Evolutionary conservation across 2,113 vertebrate genomes (phyloP), one percentile per base, ranked within the genome.

Genomic region (Anhinga rufa): DNA sequence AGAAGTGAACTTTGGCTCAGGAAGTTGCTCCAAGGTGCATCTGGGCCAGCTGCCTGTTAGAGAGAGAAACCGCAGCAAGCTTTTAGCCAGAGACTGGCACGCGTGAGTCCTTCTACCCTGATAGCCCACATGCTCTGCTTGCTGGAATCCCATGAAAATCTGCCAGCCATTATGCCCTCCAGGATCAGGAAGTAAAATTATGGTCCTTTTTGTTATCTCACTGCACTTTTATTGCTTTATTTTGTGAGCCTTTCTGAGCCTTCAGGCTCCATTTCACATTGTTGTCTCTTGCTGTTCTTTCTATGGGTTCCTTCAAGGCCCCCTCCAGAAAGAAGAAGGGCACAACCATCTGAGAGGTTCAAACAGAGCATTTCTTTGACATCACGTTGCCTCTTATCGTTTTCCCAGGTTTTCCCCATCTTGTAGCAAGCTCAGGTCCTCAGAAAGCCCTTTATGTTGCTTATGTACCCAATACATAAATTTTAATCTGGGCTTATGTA

Each of bases 401-500:
- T 72, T 95, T 64, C 19, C 29, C 26, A 55, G 26, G 31, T 74
- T 58, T 82, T 13, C 9, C 55, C 60, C 22, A 32, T 70, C n/a
- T 34, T 74, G 38, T 10, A 86, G 42, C n/a, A 84, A 75, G 19
- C 49, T 52, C 34, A 44, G 25, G 42, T 58, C 31, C 10, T 66
- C 68, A 44, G 76, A 93, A 95, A 88, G 38, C 14, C 32, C 51
- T 86, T 81, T 58, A n/a, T 20, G 10, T 61, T 86, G 42, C 22
- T 90, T 40, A 77, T 1, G 0, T 77, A 34, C 25, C 31, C 13
- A 1, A 0, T 38, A 76, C 0, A 2, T 85, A 38, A 32, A 86
- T 82, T 96, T 88, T 90, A 82, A 62, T 80, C 31, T 62, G 49
- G 12, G 15, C 0, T 71, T 72, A 60, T 4, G 10, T 71, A 71